A percentile compares a stretch with the other conserved stretches of the same genome.
These are phyloP conservation scores for Echinometra lucunter DNA, from an alignment of 53 echinoderm and acorn worm genomes.

Conservation along the genomic window DNA sequence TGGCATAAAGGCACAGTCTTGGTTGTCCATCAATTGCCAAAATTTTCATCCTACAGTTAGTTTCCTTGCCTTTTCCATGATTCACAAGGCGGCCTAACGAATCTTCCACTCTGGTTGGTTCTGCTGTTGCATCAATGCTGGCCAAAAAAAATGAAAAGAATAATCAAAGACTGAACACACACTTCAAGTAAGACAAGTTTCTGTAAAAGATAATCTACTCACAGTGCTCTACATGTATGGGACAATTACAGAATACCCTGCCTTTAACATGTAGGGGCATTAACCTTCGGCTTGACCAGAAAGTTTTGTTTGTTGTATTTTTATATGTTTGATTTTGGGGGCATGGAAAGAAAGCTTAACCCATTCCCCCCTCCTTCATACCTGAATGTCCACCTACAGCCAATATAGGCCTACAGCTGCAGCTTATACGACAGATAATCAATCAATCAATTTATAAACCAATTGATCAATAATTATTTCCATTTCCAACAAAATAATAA, in stretches of 20 bases:
- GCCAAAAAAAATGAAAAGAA: constrained; percentile 12
- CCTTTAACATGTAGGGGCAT: constrained; percentile 32
- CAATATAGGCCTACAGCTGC: neutral
- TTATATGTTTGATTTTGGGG: no score
- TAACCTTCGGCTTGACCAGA: neutral
- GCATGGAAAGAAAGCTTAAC: neutral
- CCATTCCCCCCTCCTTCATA: neutral
- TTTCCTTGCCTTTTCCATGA: constrained; percentile 48
- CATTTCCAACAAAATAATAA: neutral
- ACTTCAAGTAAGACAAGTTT: neutral
- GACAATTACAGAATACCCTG: constrained; percentile 23
- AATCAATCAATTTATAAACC: neutral
- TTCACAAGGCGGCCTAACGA: constrained; percentile 65
- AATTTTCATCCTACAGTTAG: constrained; percentile 70
- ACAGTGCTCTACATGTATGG: constrained; percentile 31
- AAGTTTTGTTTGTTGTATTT: neutral
- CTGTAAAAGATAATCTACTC: neutral
- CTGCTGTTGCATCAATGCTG: constrained; percentile 70
- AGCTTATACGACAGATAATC: neutral
- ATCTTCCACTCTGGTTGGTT: constrained; percentile 13
- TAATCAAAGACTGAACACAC: neutral
- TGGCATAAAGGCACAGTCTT: constrained; percentile 71
- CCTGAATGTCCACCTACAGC: neutral
- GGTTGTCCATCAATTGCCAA: constrained; percentile 52
- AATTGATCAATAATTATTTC: neutral